Percentiles rank a stretch among this genome's conserved stretches.
phyloP scores from a whole-genome alignment of 1,140 invertebrate species.

The Sitobion miscanthi region DNA sequence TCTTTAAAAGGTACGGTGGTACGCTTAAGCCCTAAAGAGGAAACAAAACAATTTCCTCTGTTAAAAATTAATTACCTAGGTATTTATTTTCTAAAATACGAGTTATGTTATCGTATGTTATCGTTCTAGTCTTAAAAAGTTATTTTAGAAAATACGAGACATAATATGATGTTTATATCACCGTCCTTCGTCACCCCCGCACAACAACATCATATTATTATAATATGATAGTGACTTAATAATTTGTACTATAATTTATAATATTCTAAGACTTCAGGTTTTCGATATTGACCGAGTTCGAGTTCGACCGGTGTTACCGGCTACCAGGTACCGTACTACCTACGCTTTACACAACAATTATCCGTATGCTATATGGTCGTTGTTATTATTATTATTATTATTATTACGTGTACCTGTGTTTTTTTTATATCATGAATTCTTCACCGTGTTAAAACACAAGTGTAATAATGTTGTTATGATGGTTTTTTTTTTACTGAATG shows the following conservation, averaged over 20 bases:
- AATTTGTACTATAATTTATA: background rate
- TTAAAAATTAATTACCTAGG: background rate
- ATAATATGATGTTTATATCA: background rate
- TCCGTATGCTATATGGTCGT: background rate
- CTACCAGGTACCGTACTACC: background rate
- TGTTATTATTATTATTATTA: background rate
- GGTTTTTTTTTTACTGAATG: background rate
- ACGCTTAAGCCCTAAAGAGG: background rate
- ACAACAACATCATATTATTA: background rate
- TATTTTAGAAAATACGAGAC: background rate
- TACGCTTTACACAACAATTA: background rate
- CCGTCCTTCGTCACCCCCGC: background rate
- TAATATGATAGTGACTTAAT: background rate
- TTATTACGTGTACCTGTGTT: background rate
- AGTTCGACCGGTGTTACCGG: background rate
- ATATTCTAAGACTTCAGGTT: background rate
- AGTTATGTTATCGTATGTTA: background rate
- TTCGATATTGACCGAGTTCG: background rate
- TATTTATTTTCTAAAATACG: background rate
- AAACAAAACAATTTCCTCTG: background rate
- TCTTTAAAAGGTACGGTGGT: background rate
- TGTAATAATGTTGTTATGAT: slow-evolving; percentile 13
- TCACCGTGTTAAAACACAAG: background rate
- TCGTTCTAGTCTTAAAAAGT: background rate
- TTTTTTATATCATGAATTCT: background rate